These are phyloP conservation scores for Ptychobarbus kaznakovi DNA, from an alignment of 2,797 vertebrate species.

Conservation along the genomic window DNA sequence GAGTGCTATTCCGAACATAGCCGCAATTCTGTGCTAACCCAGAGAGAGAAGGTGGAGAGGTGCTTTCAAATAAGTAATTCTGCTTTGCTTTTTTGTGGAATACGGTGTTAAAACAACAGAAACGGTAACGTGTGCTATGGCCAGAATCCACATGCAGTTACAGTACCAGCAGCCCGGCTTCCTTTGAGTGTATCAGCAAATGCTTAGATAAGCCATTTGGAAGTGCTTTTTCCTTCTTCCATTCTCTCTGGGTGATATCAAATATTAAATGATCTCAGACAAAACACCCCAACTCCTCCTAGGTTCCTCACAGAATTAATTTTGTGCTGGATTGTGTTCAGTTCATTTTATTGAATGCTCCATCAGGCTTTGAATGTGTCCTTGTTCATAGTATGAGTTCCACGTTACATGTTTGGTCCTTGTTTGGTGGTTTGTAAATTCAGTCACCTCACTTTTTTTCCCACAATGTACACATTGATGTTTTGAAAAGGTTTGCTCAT, in stretches of 20 bases:
- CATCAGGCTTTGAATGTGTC: slow-evolving; percentile 59
- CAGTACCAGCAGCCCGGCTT: background rate
- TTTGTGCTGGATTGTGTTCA: slow-evolving; percentile 61
- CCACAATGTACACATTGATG: background rate
- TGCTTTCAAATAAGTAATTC: slow-evolving; percentile 29
- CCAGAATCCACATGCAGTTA: slow-evolving; percentile 1
- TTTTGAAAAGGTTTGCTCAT: slow-evolving; percentile 1
- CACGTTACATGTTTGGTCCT: slow-evolving; percentile 54
- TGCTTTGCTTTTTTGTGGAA: slow-evolving; percentile 33
- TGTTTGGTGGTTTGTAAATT: slow-evolving; percentile 57
- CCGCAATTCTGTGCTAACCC: background rate
- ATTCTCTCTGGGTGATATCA: slow-evolving; percentile 21
- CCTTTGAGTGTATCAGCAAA: slow-evolving; percentile 12
- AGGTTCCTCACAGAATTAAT: slow-evolving; percentile 51
- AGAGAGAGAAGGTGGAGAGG: slow-evolving; percentile 11
- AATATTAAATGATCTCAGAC: slow-evolving; percentile 50
- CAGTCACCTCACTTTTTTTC: slow-evolving; percentile 37
- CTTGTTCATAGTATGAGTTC: slow-evolving; percentile 52
- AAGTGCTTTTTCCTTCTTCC: slow-evolving; percentile 27
- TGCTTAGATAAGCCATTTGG: slow-evolving; percentile 21
- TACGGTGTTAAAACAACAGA: background rate
- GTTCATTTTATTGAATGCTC: slow-evolving; percentile 57
- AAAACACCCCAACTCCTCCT: slow-evolving; percentile 56
- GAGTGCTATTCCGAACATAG: slow-evolving; percentile 1
- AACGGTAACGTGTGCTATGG: background rate